Conservation (phyloP, 1,140 invertebrate genomes). For the Odontomachus brunneus region DNA sequence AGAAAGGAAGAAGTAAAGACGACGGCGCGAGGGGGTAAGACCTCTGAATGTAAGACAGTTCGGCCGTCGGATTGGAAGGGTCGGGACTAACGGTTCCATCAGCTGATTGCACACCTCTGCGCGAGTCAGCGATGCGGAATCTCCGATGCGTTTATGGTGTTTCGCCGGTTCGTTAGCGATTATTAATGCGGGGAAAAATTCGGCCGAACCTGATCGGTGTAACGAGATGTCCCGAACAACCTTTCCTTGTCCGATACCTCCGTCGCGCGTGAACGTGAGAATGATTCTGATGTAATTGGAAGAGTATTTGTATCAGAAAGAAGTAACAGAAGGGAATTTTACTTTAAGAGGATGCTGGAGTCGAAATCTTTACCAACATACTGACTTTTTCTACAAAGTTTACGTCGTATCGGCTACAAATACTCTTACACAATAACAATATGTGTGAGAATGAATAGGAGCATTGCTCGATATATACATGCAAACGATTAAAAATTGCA, state of each 20-base stretch:
- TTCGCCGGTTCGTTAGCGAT: background rate
- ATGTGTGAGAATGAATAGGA: no score
- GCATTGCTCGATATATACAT: no score
- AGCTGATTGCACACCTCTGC: constrained; percentile 67
- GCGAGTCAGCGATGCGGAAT: constrained; percentile 25
- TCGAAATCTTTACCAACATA: no score
- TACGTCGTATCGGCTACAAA: no score
- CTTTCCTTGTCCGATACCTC: background rate
- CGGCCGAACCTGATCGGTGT: background rate
- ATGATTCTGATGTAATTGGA: no score
- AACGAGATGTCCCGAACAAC: background rate
- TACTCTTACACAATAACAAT: no score
- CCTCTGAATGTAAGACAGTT: constrained; percentile 56
- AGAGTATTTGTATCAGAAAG: no score
- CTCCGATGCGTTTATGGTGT: constrained; percentile 6
- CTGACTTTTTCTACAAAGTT: no score
- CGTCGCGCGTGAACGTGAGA: no score
- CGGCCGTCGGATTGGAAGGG: constrained; percentile 37
- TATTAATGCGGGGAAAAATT: constrained; percentile 56
- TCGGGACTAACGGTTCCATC: constrained; percentile 54
- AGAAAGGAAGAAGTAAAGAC: constrained; percentile 25
- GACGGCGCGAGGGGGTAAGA: constrained; percentile 30
- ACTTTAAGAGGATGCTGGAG: no score
- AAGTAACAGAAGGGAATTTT: no score
- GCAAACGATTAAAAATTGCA: no score